Percentiles rank a stretch among this genome's conserved stretches.
phyloP scores from a whole-genome alignment of 2,888 invertebrate genomes.

The Bellardia bayeri region DNA sequence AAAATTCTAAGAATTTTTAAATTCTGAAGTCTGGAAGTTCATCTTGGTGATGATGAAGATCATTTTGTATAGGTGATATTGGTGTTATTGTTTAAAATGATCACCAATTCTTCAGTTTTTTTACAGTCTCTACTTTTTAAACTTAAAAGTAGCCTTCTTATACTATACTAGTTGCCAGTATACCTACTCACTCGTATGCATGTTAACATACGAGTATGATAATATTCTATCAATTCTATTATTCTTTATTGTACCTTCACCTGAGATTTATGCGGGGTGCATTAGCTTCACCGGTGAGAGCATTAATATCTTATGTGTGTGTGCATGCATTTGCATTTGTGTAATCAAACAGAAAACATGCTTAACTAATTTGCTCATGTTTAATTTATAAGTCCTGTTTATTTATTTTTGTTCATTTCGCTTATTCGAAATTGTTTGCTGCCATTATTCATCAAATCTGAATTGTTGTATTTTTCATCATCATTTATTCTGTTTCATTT shows the following conservation, averaged over 20 bases:
- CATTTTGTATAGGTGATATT: too few relatives aligned
- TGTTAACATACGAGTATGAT: background rate
- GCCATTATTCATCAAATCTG: slow-evolving; percentile 13
- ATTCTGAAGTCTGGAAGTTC: too few relatives aligned
- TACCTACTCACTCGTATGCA: too few relatives aligned
- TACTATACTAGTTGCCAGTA: background rate
- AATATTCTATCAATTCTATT: background rate
- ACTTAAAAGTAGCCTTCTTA: background rate
- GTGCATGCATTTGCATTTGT: slow-evolving; percentile 25
- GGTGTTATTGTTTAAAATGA: too few relatives aligned
- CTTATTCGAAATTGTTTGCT: slow-evolving; percentile 13
- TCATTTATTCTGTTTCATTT: slow-evolving; percentile 43
- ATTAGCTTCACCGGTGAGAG: background rate
- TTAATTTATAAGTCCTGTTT: slow-evolving; percentile 68
- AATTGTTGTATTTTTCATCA: slow-evolving; percentile 32
- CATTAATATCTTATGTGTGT: background rate
- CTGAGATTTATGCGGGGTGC: background rate
- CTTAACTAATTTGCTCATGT: slow-evolving; percentile 69
- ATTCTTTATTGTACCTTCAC: background rate
- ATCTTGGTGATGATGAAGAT: too few relatives aligned
- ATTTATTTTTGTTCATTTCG: slow-evolving; percentile 14
- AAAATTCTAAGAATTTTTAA: too few relatives aligned
- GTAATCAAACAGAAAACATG: slow-evolving; percentile 53
- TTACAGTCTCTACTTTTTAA: too few relatives aligned
- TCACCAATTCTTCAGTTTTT: too few relatives aligned